Base-by-base conservation (phyloP, 2,888 invertebrate genomes). In the Mythimna vitellina region DNA sequence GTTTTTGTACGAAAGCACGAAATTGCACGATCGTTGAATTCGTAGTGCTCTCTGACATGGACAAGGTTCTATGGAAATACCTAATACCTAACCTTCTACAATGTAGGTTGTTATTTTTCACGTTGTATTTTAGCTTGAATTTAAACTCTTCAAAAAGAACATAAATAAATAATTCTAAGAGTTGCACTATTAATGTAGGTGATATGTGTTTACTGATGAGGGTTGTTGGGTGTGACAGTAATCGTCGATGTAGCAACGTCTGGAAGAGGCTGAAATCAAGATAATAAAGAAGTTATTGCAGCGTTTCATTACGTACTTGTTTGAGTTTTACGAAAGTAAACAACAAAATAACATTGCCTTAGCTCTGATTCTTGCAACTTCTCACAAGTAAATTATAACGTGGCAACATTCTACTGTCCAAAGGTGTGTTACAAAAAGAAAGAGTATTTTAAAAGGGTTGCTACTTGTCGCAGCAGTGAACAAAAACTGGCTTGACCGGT, bases 401-500 rank as follows among this genome's bases (percentile, higher is more conserved):
- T n/a, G 49, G 38, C 51, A 42, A 46, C 46, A 64, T 81, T 66
- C 38, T 61, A 38, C 35, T 51, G n/a, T 49, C 35, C 53, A 51
- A 65, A 78, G 56, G 25, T 57, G 53, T 56, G 63, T 57, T 38
- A 65, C 53, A 62, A 81, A 62, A 58, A 56, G 29, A 68, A 56
- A 65, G 54, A 67, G 67, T 62, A 62, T 65, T 67, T 42, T 65
- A 53, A 53, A 68, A 63, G 51, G 49, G 35, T 81, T 42, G 67
- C 51, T 63, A 53, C 68, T 77, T 68, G 68, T 66, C 53, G 54
- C 32, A 42, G 78, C 72, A 32, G 32, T 60, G 53, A 64, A 81
- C 63, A 72, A 72, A 73, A 82, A 81, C 79, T 60, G 64, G 80
- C 70, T 64, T 68, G 73, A 78, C 79, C 56, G 60, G 82, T 73